Percentiles rank a stretch among this genome's conserved stretches.
phyloP scores from a whole-genome alignment of 2,113 vertebrate genomes.

The Xiphophorus hellerii region DNA sequence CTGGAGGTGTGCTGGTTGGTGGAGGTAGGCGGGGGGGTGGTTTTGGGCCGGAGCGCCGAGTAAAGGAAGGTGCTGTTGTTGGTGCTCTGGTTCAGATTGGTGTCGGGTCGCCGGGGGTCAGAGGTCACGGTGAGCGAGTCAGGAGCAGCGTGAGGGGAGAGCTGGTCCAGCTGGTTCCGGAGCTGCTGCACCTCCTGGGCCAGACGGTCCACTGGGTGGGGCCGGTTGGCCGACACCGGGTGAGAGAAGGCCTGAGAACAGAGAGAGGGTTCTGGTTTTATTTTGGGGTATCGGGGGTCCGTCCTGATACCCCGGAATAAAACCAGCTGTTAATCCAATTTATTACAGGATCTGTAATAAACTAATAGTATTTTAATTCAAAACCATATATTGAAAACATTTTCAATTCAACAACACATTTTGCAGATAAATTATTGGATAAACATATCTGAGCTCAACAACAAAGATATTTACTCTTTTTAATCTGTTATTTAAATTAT shows the following conservation, averaged over 20 bases:
- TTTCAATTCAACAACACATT: no score
- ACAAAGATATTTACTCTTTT: no score
- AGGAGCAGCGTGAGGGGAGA: constrained; percentile 15
- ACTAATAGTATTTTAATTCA: no score
- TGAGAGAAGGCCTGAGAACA: constrained; percentile 77
- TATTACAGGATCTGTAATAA: no score
- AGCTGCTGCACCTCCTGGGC: constrained; percentile 80
- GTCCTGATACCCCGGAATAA: no score
- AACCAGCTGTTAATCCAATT: no score
- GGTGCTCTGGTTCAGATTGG: constrained; percentile 81
- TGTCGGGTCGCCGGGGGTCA: constrained; percentile 54
- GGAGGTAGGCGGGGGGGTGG: constrained; percentile 44
- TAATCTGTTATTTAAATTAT: no score
- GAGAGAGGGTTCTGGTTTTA: background rate
- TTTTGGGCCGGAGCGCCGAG: constrained; percentile 52
- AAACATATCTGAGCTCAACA: no score
- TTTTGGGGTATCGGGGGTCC: no score
- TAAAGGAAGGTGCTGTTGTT: constrained; percentile 83
- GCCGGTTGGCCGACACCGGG: constrained; percentile 70
- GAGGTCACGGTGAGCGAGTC: constrained; percentile 22
- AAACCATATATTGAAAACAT: no score
- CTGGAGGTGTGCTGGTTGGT: constrained; percentile 56
- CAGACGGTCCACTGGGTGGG: constrained; percentile 79
- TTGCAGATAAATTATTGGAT: no score
- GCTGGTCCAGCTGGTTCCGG: constrained; percentile 66